Percentiles rank a stretch among this genome's conserved stretches.
These are phyloP conservation scores for Exocentrus adspersus DNA, from an alignment of 2,888 invertebrate genomes.

Conservation along the genomic window DNA sequence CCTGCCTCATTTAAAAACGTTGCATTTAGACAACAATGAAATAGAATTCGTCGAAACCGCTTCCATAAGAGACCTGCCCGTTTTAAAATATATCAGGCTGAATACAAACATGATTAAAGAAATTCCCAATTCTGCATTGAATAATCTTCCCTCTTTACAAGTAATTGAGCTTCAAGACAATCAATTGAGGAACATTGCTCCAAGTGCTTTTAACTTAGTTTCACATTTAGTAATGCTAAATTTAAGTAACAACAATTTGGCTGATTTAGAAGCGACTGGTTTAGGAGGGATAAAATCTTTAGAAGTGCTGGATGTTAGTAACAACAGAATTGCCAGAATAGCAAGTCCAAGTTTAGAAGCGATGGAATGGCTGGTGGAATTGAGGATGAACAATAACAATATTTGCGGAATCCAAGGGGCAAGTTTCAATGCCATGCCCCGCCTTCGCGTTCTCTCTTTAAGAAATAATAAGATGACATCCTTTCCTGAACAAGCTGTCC, in stretches of 20 bases:
- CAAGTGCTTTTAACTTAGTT: slow-evolving; percentile 79
- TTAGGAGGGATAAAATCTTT: slow-evolving; percentile 78
- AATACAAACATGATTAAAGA: slow-evolving; percentile 79
- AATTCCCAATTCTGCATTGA: slow-evolving; percentile 80
- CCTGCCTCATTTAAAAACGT: slow-evolving; percentile 74
- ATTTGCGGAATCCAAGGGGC: slow-evolving; percentile 83
- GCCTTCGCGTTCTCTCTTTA: slow-evolving; percentile 82
- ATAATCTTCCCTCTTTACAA: slow-evolving; percentile 78
- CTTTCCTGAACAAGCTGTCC: slow-evolving; percentile 78
- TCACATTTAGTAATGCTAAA: slow-evolving; percentile 84
- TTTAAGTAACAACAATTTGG: slow-evolving; percentile 83
- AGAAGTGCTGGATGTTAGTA: slow-evolving; percentile 86
- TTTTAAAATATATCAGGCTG: slow-evolving; percentile 69
- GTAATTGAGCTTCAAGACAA: slow-evolving; percentile 85
- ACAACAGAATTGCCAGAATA: slow-evolving; percentile 78
- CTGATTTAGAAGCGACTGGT: slow-evolving; percentile 79
- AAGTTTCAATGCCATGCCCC: slow-evolving; percentile 86
- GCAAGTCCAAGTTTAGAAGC: slow-evolving; percentile 73
- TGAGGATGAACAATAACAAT: slow-evolving; percentile 85
- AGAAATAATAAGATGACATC: slow-evolving; percentile 80
- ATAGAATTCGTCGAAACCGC: slow-evolving; percentile 78
- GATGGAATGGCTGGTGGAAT: slow-evolving; percentile 87
- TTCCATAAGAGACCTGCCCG: slow-evolving; percentile 76
- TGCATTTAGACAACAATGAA: slow-evolving; percentile 85
- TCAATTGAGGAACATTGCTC: slow-evolving; percentile 75